Percentiles rank a stretch among this genome's conserved stretches.
Conservation (phyloP, 2,797 vertebrate genomes). For the Leptoclinus maculatus region DNA sequence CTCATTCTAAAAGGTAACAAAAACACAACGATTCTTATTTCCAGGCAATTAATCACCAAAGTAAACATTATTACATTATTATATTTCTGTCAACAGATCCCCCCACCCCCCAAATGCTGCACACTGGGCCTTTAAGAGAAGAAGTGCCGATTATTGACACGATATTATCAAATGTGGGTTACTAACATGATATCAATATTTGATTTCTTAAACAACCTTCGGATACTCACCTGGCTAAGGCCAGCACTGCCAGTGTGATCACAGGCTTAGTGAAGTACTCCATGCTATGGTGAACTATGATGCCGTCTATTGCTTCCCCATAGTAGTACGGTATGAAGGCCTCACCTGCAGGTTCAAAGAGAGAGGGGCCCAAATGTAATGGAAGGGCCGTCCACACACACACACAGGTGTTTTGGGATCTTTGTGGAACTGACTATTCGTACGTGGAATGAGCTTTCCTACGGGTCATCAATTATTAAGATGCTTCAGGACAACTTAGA, state of each 20-base stretch:
- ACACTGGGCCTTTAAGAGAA: no score
- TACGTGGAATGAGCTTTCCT: no score
- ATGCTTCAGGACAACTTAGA: no score
- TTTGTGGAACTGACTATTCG: no score
- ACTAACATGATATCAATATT: background rate
- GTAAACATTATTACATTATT: no score
- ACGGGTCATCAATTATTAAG: no score
- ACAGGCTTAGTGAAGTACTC: slow-evolving; percentile 87
- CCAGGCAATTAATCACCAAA: no score
- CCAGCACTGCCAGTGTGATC: slow-evolving; percentile 83
- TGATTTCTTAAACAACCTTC: background rate
- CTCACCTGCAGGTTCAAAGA: slow-evolving; percentile 83
- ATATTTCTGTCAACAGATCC: no score
- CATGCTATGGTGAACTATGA: slow-evolving; percentile 93
- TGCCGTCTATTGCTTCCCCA: slow-evolving; percentile 91
- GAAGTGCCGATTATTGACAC: background rate
- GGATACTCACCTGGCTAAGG: slow-evolving; percentile 87
- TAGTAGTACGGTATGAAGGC: slow-evolving; percentile 94
- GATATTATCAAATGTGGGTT: no score
- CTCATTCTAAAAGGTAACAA: no score
- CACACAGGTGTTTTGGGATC: background rate
- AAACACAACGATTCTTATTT: no score
- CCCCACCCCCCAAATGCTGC: no score
- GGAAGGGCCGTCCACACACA: background rate
- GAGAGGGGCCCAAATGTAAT: background rate